Evolutionary conservation across 1,140 invertebrate species (phyloP).

Genomic region (Lepidurus arcticus): DNA sequence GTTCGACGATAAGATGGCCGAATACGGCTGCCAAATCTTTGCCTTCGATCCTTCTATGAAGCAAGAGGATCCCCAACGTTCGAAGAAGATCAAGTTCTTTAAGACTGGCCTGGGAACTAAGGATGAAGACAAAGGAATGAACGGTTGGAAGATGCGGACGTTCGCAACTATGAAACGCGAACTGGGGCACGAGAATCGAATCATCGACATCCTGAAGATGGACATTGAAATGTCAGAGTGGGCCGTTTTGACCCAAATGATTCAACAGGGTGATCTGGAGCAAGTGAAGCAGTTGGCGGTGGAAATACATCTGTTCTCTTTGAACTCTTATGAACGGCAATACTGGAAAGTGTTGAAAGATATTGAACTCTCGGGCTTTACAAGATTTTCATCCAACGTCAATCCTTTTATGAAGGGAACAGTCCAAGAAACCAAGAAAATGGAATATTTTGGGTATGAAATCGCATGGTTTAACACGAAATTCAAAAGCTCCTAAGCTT

Average conservation of each 20-base stretch:
- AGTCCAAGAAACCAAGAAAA: background rate
- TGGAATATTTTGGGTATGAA: slow-evolving; percentile 18
- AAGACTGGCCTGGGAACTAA: background rate
- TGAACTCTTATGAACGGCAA: background rate
- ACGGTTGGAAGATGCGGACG: slow-evolving; percentile 21
- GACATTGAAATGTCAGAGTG: slow-evolving; percentile 28
- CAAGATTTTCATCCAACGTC: slow-evolving; percentile 25
- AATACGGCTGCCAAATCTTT: slow-evolving; percentile 39
- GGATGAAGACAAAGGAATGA: background rate
- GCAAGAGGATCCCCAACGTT: background rate
- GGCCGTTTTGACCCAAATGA: background rate
- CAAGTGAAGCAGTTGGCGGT: slow-evolving; percentile 31
- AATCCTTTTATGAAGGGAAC: slow-evolving; percentile 23
- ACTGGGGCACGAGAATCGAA: background rate
- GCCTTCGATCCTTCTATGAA: slow-evolving; percentile 39
- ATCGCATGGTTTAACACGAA: slow-evolving; percentile 24
- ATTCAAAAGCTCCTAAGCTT: background rate
- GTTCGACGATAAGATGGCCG: slow-evolving; percentile 38
- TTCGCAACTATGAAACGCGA: slow-evolving; percentile 6
- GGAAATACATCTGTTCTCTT: slow-evolving; percentile 11
- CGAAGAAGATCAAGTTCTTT: slow-evolving; percentile 11
- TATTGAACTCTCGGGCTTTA: slow-evolving; percentile 16
- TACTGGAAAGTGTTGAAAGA: background rate
- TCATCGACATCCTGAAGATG: slow-evolving; percentile 31
- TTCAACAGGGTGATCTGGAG: slow-evolving; percentile 17